These are phyloP conservation scores for Lithobates sylvaticus DNA, from an alignment of 2,797 vertebrate genomes.

Conservation along the genomic window DNA sequence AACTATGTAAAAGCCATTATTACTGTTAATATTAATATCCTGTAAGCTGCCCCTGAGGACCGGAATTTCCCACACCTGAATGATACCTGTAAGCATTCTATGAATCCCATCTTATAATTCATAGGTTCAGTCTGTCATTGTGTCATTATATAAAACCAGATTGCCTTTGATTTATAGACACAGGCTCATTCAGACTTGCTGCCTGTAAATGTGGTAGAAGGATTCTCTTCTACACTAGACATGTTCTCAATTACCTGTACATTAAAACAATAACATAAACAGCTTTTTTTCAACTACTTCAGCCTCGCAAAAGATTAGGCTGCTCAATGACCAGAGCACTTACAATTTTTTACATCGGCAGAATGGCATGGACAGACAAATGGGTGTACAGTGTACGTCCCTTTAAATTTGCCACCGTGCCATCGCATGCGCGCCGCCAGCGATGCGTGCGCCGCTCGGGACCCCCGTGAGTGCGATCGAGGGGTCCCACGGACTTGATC, in stretches of 20 bases:
- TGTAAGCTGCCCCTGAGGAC: conserved; percentile 23
- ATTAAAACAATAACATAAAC: background rate
- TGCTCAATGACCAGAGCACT: no score
- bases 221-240: conserved; percentile 2
- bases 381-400: no score
- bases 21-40: conserved; percentile 10
- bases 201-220: background rate
- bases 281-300: no score
- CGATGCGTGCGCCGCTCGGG: no score
- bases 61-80: conserved; percentile 40
- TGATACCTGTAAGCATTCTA: conserved; percentile 22
- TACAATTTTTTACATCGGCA: no score
- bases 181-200: conserved; percentile 34
- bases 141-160: conserved; percentile 21
- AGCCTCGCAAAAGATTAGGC: no score
- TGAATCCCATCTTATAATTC: conserved; percentile 32
- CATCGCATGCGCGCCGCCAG: no score
- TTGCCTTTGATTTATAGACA: conserved; percentile 26
- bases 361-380: no score
- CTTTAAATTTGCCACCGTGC: no score
- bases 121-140: conserved; percentile 28
- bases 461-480: no score
- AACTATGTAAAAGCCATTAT: background rate
- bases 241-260: no score
- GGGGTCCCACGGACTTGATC: no score